These are phyloP conservation scores for Danio kyathit DNA, from an alignment of 2,797 vertebrate species.

Conservation along the genomic window DNA sequence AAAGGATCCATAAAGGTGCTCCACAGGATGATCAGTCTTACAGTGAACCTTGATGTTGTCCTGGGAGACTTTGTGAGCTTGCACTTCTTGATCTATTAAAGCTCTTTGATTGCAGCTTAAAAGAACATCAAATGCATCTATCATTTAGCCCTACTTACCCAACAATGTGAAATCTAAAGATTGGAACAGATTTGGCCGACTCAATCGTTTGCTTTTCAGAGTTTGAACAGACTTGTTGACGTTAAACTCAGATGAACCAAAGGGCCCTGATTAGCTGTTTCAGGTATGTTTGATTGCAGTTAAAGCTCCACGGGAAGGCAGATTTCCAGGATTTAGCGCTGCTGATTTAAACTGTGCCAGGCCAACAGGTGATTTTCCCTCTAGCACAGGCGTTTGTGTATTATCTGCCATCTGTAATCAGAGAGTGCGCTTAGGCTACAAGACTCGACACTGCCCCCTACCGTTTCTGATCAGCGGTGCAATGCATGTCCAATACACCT, in stretches of 20 bases:
- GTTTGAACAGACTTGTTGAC: background rate
- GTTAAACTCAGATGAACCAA: background rate
- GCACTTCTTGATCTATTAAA: constrained; percentile 5
- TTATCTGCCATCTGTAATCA: constrained; percentile 59
- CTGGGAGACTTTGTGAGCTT: background rate
- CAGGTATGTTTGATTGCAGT: constrained; percentile 13
- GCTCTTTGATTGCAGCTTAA: constrained; percentile 9
- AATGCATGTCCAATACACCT: constrained; percentile 8
- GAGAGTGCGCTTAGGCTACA: constrained; percentile 60
- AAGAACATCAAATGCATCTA: constrained; percentile 14
- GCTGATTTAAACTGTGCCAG: background rate
- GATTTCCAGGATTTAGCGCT: background rate
- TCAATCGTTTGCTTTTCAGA: constrained; percentile 5
- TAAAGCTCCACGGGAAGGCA: background rate
- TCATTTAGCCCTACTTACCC: background rate
- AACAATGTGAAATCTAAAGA: constrained; percentile 11
- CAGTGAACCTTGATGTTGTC: background rate
- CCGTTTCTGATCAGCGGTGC: constrained; percentile 41
- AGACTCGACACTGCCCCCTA: constrained; percentile 81
- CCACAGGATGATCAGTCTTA: background rate
- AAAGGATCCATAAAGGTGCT: background rate
- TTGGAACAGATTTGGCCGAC: background rate
- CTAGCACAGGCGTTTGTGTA: constrained; percentile 12
- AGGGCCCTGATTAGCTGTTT: constrained; percentile 8
- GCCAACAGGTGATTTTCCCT: constrained; percentile 22